A percentile compares a stretch with the other conserved stretches of the same genome.
Conservation (phyloP, 2,113 vertebrate genomes). For the Progne subis region DNA sequence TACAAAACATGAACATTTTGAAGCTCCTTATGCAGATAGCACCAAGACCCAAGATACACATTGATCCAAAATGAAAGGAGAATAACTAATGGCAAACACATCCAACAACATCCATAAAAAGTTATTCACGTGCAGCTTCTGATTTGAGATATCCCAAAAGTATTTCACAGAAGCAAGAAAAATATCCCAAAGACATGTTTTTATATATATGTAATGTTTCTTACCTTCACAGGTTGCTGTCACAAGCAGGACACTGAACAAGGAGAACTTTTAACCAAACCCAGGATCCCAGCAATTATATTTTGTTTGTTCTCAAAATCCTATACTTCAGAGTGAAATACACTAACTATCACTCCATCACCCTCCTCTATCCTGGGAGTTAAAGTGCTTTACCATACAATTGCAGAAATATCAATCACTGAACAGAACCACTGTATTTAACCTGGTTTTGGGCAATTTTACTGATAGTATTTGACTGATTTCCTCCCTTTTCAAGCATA, state of each 20-base stretch:
- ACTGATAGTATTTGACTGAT: neutral
- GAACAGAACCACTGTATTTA: neutral
- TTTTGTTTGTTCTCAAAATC: neutral
- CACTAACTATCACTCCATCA: neutral
- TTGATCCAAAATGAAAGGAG: neutral
- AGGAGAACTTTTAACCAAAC: neutral
- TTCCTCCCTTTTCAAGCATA: neutral
- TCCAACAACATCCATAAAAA: neutral
- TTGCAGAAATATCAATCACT: neutral
- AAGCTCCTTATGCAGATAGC: neutral
- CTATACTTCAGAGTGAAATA: neutral
- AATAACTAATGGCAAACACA: neutral
- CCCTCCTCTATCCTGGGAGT: neutral
- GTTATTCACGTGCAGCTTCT: neutral
- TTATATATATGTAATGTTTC: neutral
- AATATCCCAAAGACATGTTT: neutral
- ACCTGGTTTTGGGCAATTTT: neutral
- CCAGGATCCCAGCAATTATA: neutral
- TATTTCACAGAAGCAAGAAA: neutral
- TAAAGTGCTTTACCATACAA: neutral
- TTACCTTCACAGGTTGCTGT: neutral
- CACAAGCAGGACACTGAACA: neutral
- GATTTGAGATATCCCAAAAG: neutral
- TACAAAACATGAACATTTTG: neutral
- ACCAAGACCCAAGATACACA: neutral